Percentiles rank a stretch among this genome's conserved stretches.
These are phyloP conservation scores for Distichodus sexfasciatus DNA, from an alignment of 2,797 vertebrate genomes.

Conservation along the genomic window DNA sequence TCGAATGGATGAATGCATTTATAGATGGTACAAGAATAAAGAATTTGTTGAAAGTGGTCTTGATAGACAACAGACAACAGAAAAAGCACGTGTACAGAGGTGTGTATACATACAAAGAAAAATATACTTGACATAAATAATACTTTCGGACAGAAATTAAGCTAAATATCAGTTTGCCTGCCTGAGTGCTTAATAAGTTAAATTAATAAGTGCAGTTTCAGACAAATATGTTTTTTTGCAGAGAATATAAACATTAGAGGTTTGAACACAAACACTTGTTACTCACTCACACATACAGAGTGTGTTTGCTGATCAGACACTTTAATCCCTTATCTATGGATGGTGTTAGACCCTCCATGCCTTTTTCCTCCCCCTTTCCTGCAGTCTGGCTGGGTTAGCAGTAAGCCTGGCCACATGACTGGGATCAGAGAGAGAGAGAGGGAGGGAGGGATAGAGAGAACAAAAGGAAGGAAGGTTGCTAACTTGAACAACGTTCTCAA, in stretches of 20 bases:
- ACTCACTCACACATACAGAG: neutral
- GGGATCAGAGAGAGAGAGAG: slow-evolving; percentile 32
- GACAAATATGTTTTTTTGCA: neutral
- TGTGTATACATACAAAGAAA: slow-evolving; percentile 4
- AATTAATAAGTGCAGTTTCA: too few species aligned
- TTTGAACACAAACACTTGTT: slow-evolving; percentile 6
- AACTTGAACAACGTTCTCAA: neutral
- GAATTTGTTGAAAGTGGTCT: too few species aligned
- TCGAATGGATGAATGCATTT: neutral
- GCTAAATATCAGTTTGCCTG: neutral
- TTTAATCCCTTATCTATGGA: slow-evolving; percentile 33
- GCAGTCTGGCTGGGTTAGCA: neutral
- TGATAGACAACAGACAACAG: too few species aligned
- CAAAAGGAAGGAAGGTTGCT: neutral
- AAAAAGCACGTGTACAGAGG: neutral
- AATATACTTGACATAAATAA: neutral
- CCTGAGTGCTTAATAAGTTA: neutral
- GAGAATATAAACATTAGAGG: neutral
- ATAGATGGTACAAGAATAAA: too few species aligned
- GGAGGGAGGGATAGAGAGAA: neutral
- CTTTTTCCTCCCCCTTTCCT: neutral
- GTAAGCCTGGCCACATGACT: slow-evolving; percentile 54
- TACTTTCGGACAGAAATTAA: neutral
- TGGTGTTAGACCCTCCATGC: neutral
- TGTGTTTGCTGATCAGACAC: slow-evolving; percentile 35